Percentiles rank a stretch among this genome's conserved stretches.
phyloP scores from a whole-genome alignment of 2,113 vertebrate genomes.

The Hyla sarda region DNA sequence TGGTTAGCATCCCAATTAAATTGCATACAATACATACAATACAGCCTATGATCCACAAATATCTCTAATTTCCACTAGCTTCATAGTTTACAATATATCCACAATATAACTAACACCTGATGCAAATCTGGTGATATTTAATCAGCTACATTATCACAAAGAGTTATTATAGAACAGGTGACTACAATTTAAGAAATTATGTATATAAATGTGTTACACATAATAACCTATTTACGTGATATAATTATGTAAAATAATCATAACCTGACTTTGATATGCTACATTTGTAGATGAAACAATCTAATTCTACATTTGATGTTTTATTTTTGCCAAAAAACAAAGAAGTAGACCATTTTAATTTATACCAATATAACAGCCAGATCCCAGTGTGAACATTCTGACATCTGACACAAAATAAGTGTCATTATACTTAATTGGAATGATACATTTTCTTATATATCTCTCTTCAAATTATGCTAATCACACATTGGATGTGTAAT shows the following conservation, averaged over 20 bases:
- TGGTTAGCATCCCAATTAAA: too few relatives aligned
- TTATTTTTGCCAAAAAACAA: background rate
- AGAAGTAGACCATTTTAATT: background rate
- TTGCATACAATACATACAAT: too few relatives aligned
- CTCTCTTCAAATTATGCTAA: slow-evolving; percentile 45
- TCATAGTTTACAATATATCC: too few relatives aligned
- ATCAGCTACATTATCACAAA: background rate
- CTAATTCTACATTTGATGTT: background rate
- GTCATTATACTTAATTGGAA: slow-evolving; percentile 38
- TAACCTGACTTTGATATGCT: background rate
- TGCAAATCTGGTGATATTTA: background rate
- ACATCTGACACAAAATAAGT: slow-evolving; percentile 30
- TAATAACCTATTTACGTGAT: background rate
- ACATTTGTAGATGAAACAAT: background rate
- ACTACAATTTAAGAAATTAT: slow-evolving; percentile 2
- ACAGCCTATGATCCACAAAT: too few relatives aligned
- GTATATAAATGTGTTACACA: background rate
- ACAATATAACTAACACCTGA: background rate
- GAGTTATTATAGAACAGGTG: background rate
- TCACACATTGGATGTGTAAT: slow-evolving; percentile 25
- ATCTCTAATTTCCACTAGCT: too few relatives aligned
- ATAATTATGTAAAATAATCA: background rate
- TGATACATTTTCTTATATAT: slow-evolving; percentile 40
- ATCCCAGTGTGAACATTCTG: slow-evolving; percentile 14
- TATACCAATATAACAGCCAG: background rate